Evolutionary conservation across 2,888 invertebrate species (phyloP).

Genomic region (Pristionchus arcanus): DNA sequence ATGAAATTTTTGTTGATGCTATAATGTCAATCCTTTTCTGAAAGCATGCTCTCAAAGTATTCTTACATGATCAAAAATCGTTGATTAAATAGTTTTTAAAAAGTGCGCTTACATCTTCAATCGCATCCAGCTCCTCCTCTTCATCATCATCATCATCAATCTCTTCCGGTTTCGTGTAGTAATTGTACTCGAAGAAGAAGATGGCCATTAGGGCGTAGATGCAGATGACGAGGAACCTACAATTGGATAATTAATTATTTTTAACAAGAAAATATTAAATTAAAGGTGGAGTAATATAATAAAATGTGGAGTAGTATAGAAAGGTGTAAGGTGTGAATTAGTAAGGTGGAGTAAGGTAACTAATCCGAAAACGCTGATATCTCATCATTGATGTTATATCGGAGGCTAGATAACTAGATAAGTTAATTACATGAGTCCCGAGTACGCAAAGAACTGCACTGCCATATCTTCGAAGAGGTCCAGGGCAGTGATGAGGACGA

Average conservation of each 20-base stretch:
- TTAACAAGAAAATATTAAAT: too few species aligned
- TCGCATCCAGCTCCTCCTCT: neutral
- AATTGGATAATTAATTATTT: conserved; percentile 61
- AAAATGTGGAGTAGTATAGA: too few species aligned
- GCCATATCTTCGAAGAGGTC: conserved; percentile 73
- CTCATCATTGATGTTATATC: too few species aligned
- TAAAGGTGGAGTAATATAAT: too few species aligned
- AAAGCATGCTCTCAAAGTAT: neutral
- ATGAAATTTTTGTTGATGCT: neutral
- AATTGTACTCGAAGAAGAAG: conserved; percentile 84
- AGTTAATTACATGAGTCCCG: conserved; percentile 58
- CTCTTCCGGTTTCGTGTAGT: conserved; percentile 68
- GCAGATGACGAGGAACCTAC: conserved; percentile 90
- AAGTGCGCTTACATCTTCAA: neutral
- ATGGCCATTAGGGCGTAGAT: conserved; percentile 89
- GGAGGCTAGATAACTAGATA: neutral
- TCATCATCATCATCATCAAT: conserved; percentile 59
- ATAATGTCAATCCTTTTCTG: too few species aligned
- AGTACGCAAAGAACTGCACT: conserved; percentile 72
- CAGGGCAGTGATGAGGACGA: conserved; percentile 86
- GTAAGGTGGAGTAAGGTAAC: too few species aligned
- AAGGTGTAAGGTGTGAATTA: too few species aligned
- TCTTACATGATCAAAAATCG: too few species aligned
- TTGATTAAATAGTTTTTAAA: too few species aligned
- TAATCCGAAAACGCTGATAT: too few species aligned